These are phyloP conservation scores for Bicyclus anynana DNA, from an alignment of 1,140 invertebrate species.

Conservation along the genomic window DNA sequence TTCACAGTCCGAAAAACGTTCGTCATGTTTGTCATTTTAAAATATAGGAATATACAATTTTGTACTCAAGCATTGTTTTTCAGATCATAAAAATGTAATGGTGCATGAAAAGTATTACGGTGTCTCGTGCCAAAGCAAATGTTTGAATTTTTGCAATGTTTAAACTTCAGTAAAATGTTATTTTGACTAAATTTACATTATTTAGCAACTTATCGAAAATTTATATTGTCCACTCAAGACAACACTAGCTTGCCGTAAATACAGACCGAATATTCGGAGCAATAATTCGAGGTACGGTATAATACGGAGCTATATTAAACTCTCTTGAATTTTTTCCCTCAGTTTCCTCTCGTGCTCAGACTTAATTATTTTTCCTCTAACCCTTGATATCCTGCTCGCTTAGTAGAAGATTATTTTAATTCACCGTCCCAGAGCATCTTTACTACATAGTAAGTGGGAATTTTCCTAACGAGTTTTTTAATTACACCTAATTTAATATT, in stretches of 20 bases:
- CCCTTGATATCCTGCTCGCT: conserved; percentile 21
- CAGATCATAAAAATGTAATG: too few relatives aligned
- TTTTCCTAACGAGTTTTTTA: neutral
- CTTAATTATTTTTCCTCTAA: conserved; percentile 42
- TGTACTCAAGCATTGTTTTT: too few relatives aligned
- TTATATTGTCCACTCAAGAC: conserved; percentile 6
- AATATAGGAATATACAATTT: too few relatives aligned
- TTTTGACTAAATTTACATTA: too few relatives aligned
- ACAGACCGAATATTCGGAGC: conserved; percentile 37
- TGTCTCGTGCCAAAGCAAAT: too few relatives aligned
- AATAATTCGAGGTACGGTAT: conserved; percentile 47
- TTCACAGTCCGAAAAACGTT: too few relatives aligned
- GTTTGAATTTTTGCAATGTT: too few relatives aligned
- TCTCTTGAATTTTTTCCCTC: conserved; percentile 47
- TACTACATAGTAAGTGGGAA: neutral
- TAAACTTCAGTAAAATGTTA: too few relatives aligned
- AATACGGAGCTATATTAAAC: conserved; percentile 51
- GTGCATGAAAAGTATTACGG: too few relatives aligned
- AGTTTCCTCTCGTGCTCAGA: conserved; percentile 34
- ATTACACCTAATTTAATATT: neutral
- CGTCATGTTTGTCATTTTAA: too few relatives aligned
- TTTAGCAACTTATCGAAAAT: neutral
- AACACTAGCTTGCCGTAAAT: conserved; percentile 24
- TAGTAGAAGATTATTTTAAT: neutral
- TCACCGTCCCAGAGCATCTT: neutral